Evolutionary conservation across 2,797 vertebrate genomes (phyloP).

Genomic region (Sebastes reedi): DNA sequence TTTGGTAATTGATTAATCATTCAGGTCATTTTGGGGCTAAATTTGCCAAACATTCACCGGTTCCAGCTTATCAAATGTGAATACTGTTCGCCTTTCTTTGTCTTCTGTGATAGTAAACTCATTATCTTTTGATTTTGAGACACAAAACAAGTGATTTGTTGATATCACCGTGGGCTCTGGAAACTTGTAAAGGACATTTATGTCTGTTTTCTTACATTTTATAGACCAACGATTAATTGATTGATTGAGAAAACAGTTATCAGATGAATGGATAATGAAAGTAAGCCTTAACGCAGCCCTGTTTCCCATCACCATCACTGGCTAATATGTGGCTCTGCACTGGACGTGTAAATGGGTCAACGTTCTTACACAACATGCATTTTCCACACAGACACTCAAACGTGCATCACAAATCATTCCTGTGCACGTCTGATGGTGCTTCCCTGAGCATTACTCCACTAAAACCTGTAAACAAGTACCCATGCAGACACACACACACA

Average conservation of each 20-base stretch:
- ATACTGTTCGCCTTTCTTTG: neutral
- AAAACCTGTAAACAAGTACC: conserved; percentile 19
- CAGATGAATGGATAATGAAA: neutral
- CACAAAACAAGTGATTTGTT: neutral
- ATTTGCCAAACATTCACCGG: neutral
- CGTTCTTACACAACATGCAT: neutral
- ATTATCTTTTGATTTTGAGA: neutral
- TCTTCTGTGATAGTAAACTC: neutral
- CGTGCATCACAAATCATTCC: neutral
- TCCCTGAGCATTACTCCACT: neutral
- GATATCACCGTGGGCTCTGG: neutral
- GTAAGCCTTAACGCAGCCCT: neutral
- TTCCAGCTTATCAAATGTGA: neutral
- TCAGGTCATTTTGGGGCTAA: neutral
- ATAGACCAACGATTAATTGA: neutral
- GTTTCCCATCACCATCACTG: neutral
- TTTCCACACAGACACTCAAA: neutral
- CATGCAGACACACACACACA: neutral
- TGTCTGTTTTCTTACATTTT: neutral
- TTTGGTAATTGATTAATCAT: neutral
- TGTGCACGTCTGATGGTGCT: neutral
- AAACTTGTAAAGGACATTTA: neutral
- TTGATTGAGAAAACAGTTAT: neutral
- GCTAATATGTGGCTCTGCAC: neutral
- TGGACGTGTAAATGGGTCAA: neutral